These are phyloP conservation scores for Spea multiplicata DNA, from an alignment of 2,113 vertebrate genomes.

Conservation along the genomic window DNA sequence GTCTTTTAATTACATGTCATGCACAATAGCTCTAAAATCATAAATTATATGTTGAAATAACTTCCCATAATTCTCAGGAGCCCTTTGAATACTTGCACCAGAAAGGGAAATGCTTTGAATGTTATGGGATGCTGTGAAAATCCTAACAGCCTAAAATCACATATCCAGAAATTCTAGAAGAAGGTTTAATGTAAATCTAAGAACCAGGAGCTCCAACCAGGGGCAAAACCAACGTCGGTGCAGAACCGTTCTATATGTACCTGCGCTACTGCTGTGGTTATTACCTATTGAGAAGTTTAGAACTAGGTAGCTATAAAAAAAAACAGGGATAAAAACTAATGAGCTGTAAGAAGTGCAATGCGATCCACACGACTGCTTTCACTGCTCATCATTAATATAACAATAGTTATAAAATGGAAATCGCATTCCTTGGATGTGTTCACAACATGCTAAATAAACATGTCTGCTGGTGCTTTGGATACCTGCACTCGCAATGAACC, in stretches of 20 bases:
- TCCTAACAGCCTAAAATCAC: background rate
- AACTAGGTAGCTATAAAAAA: background rate
- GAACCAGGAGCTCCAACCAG: too few species aligned
- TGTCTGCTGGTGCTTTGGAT: background rate
- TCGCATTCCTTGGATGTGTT: background rate
- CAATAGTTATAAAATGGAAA: background rate
- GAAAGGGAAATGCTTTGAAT: conserved; percentile 34
- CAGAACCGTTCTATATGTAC: background rate
- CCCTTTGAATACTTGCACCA: conserved; percentile 18
- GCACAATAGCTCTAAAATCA: background rate
- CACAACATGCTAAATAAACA: background rate
- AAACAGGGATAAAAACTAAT: background rate
- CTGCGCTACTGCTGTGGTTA: background rate
- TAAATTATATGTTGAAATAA: conserved; percentile 13
- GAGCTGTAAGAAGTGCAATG: background rate
- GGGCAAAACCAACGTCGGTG: too few species aligned
- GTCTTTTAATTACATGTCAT: too few species aligned
- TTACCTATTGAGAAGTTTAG: background rate
- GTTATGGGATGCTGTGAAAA: conserved; percentile 28
- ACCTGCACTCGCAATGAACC: background rate
- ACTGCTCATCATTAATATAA: background rate
- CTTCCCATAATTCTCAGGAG: conserved; percentile 20
- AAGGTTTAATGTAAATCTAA: background rate
- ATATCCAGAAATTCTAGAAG: background rate
- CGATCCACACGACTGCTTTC: background rate